Evolutionary conservation across 2,113 vertebrate genomes (phyloP).

Genomic region (Hyperopisus bebe): DNA sequence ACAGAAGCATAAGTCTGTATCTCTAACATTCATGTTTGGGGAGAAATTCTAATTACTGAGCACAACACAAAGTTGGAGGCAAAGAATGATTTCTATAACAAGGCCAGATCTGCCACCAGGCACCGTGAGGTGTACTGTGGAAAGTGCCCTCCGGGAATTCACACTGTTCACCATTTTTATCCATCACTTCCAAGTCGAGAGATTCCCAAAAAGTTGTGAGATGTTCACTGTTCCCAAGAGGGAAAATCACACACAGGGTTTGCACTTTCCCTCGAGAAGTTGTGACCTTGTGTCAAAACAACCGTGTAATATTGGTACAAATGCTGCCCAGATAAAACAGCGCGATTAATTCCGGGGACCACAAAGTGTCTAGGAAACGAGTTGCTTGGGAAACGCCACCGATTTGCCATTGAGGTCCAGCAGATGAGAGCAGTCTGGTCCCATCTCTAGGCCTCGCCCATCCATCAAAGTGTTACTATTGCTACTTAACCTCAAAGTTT

Average conservation of each 20-base stretch:
- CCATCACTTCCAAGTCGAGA: background rate
- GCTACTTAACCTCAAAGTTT: background rate
- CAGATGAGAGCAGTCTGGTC: background rate
- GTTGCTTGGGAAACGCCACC: background rate
- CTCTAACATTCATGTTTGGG: constrained; percentile 10
- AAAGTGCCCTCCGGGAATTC: background rate
- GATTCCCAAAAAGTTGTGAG: background rate
- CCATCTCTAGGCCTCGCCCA: background rate
- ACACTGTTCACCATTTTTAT: background rate
- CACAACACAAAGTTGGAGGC: constrained; percentile 10
- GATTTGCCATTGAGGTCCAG: constrained; percentile 23
- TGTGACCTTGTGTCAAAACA: constrained; percentile 18
- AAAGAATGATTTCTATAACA: constrained; percentile 35
- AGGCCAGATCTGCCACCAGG: constrained; percentile 7
- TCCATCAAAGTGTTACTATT: background rate
- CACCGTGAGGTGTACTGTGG: background rate
- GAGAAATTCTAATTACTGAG: constrained; percentile 24
- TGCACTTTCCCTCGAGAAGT: background rate
- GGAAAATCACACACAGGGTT: background rate
- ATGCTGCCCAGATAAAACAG: constrained; percentile 23
- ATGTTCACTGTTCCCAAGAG: background rate
- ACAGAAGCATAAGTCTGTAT: background rate
- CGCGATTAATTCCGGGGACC: constrained; percentile 18
- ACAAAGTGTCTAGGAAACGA: constrained; percentile 7
- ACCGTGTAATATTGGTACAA: constrained; percentile 11